Conservation (phyloP, 2,888 invertebrate species). For the Elmis aenea region DNA sequence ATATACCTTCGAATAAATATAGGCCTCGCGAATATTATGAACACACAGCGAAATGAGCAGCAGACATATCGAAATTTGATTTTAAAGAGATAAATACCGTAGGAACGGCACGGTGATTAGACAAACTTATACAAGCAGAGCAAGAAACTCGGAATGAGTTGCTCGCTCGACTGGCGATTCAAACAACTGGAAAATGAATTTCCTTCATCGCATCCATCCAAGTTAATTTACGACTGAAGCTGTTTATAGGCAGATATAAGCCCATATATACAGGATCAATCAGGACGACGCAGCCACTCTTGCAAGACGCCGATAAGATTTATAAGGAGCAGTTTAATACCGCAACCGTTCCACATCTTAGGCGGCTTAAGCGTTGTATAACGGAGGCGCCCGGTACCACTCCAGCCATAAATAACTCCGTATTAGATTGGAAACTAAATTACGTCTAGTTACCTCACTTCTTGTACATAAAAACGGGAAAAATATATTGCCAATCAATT, state of each 20-base stretch:
- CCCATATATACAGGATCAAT: slow-evolving; percentile 44
- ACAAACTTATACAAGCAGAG: slow-evolving; percentile 39
- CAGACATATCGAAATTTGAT: slow-evolving; percentile 22
- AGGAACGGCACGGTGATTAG: slow-evolving; percentile 39
- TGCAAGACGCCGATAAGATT: slow-evolving; percentile 50
- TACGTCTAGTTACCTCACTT: slow-evolving; percentile 23
- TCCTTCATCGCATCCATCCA: slow-evolving; percentile 48
- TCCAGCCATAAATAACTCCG: slow-evolving; percentile 28
- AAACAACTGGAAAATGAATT: slow-evolving; percentile 51
- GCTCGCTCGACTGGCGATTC: slow-evolving; percentile 45
- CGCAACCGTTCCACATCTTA: slow-evolving; percentile 30
- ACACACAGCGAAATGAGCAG: slow-evolving; percentile 4
- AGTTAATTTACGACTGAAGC: slow-evolving; percentile 47
- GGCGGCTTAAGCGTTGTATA: slow-evolving; percentile 22
- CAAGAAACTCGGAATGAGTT: slow-evolving; percentile 39
- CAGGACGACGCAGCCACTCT: slow-evolving; percentile 45
- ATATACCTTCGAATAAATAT: too few relatives aligned
- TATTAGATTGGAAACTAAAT: slow-evolving; percentile 24
- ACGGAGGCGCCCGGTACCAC: slow-evolving; percentile 11
- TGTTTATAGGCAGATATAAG: slow-evolving; percentile 48
- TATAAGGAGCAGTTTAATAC: slow-evolving; percentile 37
- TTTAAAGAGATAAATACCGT: slow-evolving; percentile 36
- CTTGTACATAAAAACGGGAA: not conserved
- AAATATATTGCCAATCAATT: too few relatives aligned
- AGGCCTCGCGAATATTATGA: slow-evolving; percentile 1